phyloP scores from a whole-genome alignment of 2,113 vertebrate genomes.

The Anseranas semipalmata region DNA sequence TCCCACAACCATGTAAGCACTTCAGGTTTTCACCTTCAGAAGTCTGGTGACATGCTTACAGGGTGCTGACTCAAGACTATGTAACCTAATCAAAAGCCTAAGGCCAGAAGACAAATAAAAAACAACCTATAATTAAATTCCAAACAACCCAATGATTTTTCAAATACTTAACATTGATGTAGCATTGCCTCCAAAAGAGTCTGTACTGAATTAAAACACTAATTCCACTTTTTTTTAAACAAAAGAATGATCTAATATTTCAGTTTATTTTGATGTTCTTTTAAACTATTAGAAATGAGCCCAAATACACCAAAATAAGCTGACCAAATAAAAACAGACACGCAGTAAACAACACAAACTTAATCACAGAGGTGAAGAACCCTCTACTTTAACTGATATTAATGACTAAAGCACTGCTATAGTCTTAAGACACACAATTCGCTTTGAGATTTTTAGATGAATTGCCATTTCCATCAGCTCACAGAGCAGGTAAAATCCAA shows the following conservation, averaged over 20 bases:
- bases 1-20: not conserved
- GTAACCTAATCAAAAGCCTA: not conserved
- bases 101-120: not conserved
- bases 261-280: fast-evolving
- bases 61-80: not conserved
- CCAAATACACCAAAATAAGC: not conserved
- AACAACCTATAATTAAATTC: not conserved
- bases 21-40: not conserved
- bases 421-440: not conserved
- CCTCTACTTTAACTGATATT: not conserved
- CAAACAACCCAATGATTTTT: not conserved
- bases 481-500: not conserved
- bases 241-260: not conserved
- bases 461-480: not conserved
- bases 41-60: not conserved
- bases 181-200: not conserved
- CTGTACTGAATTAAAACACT: not conserved
- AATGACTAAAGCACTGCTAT: not conserved
- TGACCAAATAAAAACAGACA: not conserved
- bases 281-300: not conserved
- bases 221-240: not conserved
- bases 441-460: not conserved
- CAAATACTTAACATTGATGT: not conserved
- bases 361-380: not conserved
- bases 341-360: not conserved